A percentile compares a stretch with the other conserved stretches of the same genome.
Conservation (phyloP, 2,888 invertebrate species). For the Hypena proboscidalis region DNA sequence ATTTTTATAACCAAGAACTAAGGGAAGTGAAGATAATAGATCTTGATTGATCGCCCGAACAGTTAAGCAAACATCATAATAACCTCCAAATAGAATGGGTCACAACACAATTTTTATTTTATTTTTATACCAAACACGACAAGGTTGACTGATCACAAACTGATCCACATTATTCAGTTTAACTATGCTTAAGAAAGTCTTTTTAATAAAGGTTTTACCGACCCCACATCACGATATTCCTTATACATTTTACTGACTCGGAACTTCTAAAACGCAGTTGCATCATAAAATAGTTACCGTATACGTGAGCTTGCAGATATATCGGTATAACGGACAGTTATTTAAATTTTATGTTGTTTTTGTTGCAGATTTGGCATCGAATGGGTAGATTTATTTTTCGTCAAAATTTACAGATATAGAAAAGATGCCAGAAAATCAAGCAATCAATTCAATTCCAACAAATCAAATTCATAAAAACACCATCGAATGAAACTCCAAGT, state of each 20-base stretch:
- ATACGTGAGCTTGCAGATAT: slow-evolving; percentile 1
- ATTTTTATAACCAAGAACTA: no score
- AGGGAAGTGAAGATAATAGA: no score
- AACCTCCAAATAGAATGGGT: no score
- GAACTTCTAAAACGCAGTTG: slow-evolving; percentile 1
- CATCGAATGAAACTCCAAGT: no score
- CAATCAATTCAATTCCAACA: slow-evolving; percentile 10
- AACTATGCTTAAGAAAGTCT: background rate
- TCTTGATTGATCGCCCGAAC: no score
- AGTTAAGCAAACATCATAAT: no score
- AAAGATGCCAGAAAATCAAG: slow-evolving; percentile 14
- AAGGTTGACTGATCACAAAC: no score
- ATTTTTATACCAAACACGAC: no score
- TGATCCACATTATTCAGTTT: no score
- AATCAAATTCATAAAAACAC: slow-evolving; percentile 22
- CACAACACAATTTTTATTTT: no score
- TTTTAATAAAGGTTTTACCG: background rate
- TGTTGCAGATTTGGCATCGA: background rate
- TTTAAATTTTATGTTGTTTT: background rate
- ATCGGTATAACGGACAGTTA: background rate
- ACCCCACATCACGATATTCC: background rate
- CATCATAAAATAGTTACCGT: background rate
- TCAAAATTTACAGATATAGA: no score
- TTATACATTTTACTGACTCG: background rate
- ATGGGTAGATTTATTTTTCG: background rate